Base-by-base conservation (phyloP, 2,888 invertebrate genomes). In the Gnatocerus cornutus region DNA sequence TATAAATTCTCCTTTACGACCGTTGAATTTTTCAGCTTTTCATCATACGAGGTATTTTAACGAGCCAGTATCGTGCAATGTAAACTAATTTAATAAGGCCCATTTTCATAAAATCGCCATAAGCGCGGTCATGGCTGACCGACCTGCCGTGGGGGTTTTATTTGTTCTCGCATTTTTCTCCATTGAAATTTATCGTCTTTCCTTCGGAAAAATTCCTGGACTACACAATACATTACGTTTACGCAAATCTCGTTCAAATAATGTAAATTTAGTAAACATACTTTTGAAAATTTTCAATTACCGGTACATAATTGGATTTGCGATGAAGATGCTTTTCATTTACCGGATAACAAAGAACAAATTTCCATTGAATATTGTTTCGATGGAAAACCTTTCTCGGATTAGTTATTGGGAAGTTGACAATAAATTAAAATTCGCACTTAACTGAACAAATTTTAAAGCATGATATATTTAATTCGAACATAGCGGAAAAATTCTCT, bases 101-200 rank as follows among this genome's bases (percentile, higher is more conserved):
- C 64, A 64, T 64, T 64, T 64, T 39, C 64, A 64, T 64, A 64
- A 61, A 61, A 46, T 64, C 52, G 45, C 53, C 16, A 13, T 55
- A 63, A 63, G 13, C n/a, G 30, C 12, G 58, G 21, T 58, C 29
- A 45, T 13, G 12, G 43, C 9, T 10, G n/a, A 13, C 16, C 7
- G n/a, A 13, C 16, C 7, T 21, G 9, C 7, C 7, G 27, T 5
- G 43, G 3, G 9, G 14, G n/a, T 59, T 21, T 59, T 59, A 45
- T 41, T n/a, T 12, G 6, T 41, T n/a, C 9, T 41, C 41, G 12
- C 10, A 33, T 33, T 7, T 29, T 33, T 33, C 33, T 33, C n/a
- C 33, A 7, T 6, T n/a, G 33, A 33, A 33, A 33, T 7, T 7
- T 2, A 33, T 33, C n/a, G 7, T 6, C 33, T 33, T 33, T 33